phyloP scores from a whole-genome alignment of 2,113 vertebrate species.

The Heloderma charlesbogerti region DNA sequence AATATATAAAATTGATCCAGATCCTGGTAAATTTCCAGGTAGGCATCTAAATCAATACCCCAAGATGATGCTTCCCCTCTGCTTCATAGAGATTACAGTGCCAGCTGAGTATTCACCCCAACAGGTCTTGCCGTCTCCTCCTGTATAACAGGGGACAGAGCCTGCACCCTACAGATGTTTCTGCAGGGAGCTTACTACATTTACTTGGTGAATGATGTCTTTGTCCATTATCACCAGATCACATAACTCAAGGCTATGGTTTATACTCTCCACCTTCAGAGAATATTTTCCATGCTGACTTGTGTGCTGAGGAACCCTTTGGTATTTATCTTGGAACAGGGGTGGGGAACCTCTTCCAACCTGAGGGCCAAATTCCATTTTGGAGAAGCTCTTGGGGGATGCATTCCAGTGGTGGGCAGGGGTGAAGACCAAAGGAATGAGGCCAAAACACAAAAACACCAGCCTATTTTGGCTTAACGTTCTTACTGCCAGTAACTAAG shows the following conservation, averaged over 20 bases:
- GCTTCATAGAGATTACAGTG: neutral
- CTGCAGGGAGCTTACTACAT: neutral
- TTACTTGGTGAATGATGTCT: neutral
- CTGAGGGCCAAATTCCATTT: too few species aligned
- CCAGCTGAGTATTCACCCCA: neutral
- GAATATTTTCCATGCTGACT: neutral
- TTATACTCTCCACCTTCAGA: neutral
- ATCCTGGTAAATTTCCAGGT: neutral
- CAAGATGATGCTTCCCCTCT: neutral
- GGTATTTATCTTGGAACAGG: too few species aligned
- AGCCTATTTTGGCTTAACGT: too few species aligned
- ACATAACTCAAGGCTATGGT: neutral
- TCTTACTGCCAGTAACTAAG: too few species aligned
- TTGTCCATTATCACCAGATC: neutral
- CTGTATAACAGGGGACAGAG: neutral
- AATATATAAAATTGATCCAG: neutral
- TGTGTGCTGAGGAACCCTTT: neutral
- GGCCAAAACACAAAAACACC: too few species aligned
- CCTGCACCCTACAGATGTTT: too few species aligned
- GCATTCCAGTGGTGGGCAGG: too few species aligned
- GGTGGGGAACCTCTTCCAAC: too few species aligned
- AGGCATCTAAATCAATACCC: neutral
- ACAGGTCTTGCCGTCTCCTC: neutral
- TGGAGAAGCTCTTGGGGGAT: too few species aligned
- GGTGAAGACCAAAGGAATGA: too few species aligned